Base-by-base conservation (phyloP, 64 coral and sea anemone genomes). In the Pocillopora damicornis region DNA sequence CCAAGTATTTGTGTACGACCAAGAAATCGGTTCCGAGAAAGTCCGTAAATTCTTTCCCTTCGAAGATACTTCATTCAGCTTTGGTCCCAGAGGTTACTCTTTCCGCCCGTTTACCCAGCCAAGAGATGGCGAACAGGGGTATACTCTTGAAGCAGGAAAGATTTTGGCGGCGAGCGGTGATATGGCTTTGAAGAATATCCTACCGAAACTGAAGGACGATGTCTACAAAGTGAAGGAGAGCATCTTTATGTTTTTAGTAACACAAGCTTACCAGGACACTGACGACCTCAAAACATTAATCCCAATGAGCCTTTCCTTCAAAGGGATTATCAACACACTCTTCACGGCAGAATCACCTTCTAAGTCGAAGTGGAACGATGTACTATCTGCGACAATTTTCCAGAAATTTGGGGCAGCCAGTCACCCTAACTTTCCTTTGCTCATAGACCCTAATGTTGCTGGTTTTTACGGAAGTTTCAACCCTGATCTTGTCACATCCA, bases 1-100 rank as follows among this genome's bases (percentile, higher is more conserved):
- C 66, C 77, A 89, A 66, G 88, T 89, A 17, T 89, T 89, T 63
- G 88, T 89, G 30, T 89, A 89, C 18, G 88, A 89, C 35, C 73
- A 79, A 89, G 64, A 89, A 26, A 73, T 67, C 34, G 78, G 42
- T 37, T 45, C 58, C n/a, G 60, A 75, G 20, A 78, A 89, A 35
- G 63, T 80, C 13, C 63, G 80, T 16, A 59, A 15, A 18, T 57
- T 51, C 37, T 74, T 74, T 87, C 78, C 75, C 37, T 89, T 89
- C 72, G 10, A 60, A 15, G 35, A 89, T 89, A 42, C 78, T 26
- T 7, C 26, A 13, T 87, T 63, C 61, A 76, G 35, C 37, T 57
- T 64, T 42, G 61, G 82, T 71, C 15, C 37, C 42, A 56, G 57
- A 69, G 22, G 82, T 38, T 36, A 79, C 58, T 5, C 15, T 23